Percentiles rank a stretch among this genome's conserved stretches.
Evolutionary conservation across 2,888 invertebrate species (phyloP).

Genomic region (Euzetes globulus): DNA sequence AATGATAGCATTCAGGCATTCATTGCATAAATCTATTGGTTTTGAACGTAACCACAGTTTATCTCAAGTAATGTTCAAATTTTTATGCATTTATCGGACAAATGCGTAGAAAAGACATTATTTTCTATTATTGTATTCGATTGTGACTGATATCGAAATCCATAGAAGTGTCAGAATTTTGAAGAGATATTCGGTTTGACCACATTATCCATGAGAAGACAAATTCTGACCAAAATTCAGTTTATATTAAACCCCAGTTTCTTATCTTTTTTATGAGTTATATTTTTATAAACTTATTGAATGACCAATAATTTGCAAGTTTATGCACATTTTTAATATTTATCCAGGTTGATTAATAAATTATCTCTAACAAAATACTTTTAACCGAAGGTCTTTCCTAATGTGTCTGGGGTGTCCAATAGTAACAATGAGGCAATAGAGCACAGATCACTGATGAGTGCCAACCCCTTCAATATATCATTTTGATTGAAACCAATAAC

Average conservation of each 20-base stretch:
- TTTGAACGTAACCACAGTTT: background rate
- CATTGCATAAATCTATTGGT: background rate
- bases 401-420: slow-evolving; percentile 19
- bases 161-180: background rate
- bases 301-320: slow-evolving; percentile 3
- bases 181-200: background rate
- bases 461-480: slow-evolving; percentile 22
- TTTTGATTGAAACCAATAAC: background rate
- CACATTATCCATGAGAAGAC: background rate
- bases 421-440: background rate
- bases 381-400: slow-evolving; percentile 15
- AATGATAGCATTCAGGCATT: background rate
- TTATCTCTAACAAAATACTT: background rate
- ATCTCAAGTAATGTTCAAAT: background rate
- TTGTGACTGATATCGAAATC: background rate
- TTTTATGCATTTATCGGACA: background rate
- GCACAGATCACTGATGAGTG: background rate
- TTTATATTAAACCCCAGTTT: slow-evolving; percentile 1
- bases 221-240: background rate
- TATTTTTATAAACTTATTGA: slow-evolving; percentile 19
- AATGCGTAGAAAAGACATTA: background rate
- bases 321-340: slow-evolving; percentile 24
- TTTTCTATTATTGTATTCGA: background rate
- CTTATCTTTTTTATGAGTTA: slow-evolving; percentile 21
- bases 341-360: background rate